Conservation (phyloP, 2,888 invertebrate species). For the Acanthacorydalis orientalis region DNA sequence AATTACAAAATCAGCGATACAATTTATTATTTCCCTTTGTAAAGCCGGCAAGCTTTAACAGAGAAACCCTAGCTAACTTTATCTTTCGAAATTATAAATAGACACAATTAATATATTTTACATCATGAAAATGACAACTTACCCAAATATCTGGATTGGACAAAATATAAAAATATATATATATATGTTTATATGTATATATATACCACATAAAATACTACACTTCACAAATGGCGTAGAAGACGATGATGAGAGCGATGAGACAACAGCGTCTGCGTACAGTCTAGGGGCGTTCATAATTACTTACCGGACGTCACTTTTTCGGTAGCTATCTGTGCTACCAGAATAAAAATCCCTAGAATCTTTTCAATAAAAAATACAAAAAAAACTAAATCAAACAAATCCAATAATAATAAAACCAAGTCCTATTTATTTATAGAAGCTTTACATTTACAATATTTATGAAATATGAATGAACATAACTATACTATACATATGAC, state of each 20-base stretch:
- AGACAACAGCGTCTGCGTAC: not conserved
- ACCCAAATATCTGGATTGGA: not conserved
- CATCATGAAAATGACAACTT: not conserved
- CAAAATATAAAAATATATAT: not conserved
- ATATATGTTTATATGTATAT: not conserved
- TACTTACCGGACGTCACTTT: no score
- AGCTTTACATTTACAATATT: conserved; percentile 6
- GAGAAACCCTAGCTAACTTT: no score
- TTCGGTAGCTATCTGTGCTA: not conserved
- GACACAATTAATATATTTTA: no score
- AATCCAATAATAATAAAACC: conserved; percentile 3
- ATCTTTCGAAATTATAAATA: no score
- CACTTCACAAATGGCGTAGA: conserved; percentile 6
- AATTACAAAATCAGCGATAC: no score
- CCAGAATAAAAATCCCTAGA: not conserved
- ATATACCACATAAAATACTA: not conserved
- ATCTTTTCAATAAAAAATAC: not conserved
- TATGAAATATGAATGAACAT: conserved; percentile 6
- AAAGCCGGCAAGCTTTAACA: no score
- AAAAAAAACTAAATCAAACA: not conserved
- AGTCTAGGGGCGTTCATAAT: not conserved
- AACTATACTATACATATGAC: conserved; percentile 5
- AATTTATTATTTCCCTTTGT: no score
- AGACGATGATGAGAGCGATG: conserved; percentile 2
- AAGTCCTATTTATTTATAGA: conserved; percentile 6